phyloP scores from a whole-genome alignment of 2,888 invertebrate genomes.

The Ochropacha duplaris region DNA sequence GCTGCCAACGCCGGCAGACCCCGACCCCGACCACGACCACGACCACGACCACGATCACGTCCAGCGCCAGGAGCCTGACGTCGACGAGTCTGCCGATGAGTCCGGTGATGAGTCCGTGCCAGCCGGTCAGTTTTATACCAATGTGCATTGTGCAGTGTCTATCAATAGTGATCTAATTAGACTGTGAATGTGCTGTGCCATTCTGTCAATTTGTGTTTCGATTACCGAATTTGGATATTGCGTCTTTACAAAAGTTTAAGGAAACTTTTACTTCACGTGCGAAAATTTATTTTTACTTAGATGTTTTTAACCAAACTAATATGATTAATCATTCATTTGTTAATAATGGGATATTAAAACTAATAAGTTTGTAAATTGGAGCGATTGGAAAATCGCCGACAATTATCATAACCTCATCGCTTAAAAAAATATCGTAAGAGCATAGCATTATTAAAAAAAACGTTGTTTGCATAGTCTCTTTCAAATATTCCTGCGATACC shows the following conservation, averaged over 20 bases:
- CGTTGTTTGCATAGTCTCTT: too few species aligned
- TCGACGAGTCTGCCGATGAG: background rate
- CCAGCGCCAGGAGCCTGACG: slow-evolving; percentile 66
- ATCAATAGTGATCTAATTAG: slow-evolving; percentile 3
- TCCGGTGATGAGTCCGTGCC: slow-evolving; percentile 76
- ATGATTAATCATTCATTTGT: background rate
- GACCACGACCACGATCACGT: slow-evolving; percentile 69
- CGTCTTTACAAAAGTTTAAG: background rate
- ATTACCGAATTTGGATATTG: background rate
- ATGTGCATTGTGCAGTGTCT: background rate
- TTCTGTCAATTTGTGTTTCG: background rate
- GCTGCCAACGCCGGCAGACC: slow-evolving; percentile 45
- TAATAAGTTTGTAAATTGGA: background rate
- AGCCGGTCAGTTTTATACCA: slow-evolving; percentile 55
- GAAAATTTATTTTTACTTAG: too few species aligned
- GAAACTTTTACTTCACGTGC: background rate
- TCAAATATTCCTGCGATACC: background rate
- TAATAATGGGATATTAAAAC: background rate
- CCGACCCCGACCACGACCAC: slow-evolving; percentile 49
- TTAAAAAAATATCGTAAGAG: background rate
- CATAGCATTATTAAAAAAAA: too few species aligned
- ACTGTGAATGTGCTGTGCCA: slow-evolving; percentile 17
- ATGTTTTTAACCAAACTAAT: background rate
- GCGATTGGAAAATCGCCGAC: background rate
- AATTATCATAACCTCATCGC: background rate